phyloP scores from a whole-genome alignment of 2,113 vertebrate genomes.

The Procavia capensis region DNA sequence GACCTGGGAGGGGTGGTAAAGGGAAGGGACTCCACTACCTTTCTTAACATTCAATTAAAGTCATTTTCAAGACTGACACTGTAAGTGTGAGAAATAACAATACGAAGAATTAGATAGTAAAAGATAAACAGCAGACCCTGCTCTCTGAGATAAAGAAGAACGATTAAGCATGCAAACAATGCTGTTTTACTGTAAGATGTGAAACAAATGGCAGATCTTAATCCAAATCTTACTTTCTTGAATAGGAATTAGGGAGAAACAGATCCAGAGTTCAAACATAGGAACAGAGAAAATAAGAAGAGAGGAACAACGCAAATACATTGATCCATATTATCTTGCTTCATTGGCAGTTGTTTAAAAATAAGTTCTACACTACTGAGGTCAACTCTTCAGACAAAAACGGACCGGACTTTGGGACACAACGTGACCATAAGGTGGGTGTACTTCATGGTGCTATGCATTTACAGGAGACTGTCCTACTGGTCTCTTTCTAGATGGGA shows the following conservation, averaged over 20 bases:
- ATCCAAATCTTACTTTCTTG: background rate
- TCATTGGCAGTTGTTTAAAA: background rate
- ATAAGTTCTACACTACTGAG: too few species aligned
- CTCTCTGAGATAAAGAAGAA: background rate
- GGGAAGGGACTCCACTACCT: background rate
- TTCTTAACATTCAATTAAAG: slow-evolving; percentile 14
- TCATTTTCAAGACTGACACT: slow-evolving; percentile 26
- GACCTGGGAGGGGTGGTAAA: background rate
- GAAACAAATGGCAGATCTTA: background rate
- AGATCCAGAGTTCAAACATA: background rate
- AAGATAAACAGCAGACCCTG: background rate
- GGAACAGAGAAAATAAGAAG: background rate
- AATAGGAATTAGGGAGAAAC: slow-evolving; percentile 26
- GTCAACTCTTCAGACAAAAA: too few species aligned
- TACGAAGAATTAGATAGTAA: slow-evolving; percentile 5
- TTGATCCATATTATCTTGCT: background rate
- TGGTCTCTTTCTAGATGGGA: too few species aligned
- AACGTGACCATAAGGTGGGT: too few species aligned
- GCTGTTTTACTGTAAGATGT: background rate
- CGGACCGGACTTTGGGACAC: too few species aligned
- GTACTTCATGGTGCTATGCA: too few species aligned
- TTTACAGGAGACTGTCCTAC: too few species aligned
- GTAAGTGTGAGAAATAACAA: background rate
- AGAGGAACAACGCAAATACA: background rate
- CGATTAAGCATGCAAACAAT: background rate